phyloP scores from a whole-genome alignment of 2,113 vertebrate species.

The Muscicapa adusta region DNA sequence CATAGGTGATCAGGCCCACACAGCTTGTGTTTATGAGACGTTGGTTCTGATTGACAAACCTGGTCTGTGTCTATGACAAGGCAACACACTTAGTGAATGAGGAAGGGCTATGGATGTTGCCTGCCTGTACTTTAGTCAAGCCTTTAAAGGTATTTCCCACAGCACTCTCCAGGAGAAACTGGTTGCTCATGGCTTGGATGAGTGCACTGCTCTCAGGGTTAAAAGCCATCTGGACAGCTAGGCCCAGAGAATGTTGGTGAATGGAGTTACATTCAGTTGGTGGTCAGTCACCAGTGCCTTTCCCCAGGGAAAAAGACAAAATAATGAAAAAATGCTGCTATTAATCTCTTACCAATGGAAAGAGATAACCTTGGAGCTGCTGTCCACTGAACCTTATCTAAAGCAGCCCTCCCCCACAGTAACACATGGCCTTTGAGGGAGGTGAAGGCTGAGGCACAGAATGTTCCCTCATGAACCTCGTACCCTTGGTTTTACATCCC shows the following conservation, averaged over 20 bases:
- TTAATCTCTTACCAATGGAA: background rate
- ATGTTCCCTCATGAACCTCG: background rate
- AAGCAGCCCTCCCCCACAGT: background rate
- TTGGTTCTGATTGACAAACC: background rate
- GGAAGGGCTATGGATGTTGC: background rate
- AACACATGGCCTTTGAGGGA: background rate
- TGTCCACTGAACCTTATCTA: background rate
- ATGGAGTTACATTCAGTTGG: background rate
- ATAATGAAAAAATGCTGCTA: background rate
- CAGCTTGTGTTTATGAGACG: background rate
- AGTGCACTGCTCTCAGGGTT: background rate
- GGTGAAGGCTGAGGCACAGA: background rate
- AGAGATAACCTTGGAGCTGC: background rate
- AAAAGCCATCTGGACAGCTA: fast-evolving
- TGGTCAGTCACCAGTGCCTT: background rate
- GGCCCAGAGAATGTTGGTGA: background rate
- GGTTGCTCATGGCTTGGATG: background rate
- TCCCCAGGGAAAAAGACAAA: background rate
- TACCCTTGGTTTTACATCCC: background rate
- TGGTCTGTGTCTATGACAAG: background rate
- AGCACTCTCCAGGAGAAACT: background rate
- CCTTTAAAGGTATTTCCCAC: background rate
- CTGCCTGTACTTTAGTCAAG: background rate
- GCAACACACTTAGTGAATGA: background rate
- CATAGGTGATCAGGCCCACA: background rate